Conservation (phyloP, 2,797 vertebrate species). For the Saguinus oedipus region DNA sequence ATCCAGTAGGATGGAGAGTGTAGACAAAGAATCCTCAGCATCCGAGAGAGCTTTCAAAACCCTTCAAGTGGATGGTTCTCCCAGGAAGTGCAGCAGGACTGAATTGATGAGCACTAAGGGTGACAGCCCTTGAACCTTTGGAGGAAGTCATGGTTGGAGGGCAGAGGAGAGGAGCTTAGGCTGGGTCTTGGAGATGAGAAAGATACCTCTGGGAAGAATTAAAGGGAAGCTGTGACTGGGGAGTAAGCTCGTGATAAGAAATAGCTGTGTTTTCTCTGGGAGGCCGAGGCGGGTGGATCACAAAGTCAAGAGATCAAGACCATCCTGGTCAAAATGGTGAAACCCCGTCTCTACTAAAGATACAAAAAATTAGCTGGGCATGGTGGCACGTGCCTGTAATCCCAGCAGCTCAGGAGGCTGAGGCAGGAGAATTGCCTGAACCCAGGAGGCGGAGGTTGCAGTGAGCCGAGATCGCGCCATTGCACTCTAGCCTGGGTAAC, state of each 20-base stretch:
- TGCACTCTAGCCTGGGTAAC: too few species aligned
- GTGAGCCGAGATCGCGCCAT: too few species aligned
- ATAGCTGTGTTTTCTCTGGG: background rate
- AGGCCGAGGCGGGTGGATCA: too few species aligned
- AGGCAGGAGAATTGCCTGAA: too few species aligned
- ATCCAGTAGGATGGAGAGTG: background rate
- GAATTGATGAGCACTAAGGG: too few species aligned
- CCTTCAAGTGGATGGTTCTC: background rate
- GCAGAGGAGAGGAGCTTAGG: background rate
- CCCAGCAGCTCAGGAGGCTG: too few species aligned
- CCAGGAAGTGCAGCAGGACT: background rate
- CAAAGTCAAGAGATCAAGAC: too few species aligned
- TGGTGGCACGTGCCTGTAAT: too few species aligned
- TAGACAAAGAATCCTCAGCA: background rate
- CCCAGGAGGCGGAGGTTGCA: too few species aligned
- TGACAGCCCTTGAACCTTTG: background rate
- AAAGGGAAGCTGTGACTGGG: background rate
- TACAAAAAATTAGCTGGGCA: too few species aligned
- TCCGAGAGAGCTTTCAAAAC: background rate
- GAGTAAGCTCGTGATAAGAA: background rate
- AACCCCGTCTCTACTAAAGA: too few species aligned
- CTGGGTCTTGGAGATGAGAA: background rate
- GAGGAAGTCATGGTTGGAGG: background rate
- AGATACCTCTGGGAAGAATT: background rate
- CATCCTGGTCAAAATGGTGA: too few species aligned